Percentiles rank a stretch among this genome's conserved stretches.
Conservation (phyloP, 2,888 invertebrate genomes). For the Drosophila neotestacea region DNA sequence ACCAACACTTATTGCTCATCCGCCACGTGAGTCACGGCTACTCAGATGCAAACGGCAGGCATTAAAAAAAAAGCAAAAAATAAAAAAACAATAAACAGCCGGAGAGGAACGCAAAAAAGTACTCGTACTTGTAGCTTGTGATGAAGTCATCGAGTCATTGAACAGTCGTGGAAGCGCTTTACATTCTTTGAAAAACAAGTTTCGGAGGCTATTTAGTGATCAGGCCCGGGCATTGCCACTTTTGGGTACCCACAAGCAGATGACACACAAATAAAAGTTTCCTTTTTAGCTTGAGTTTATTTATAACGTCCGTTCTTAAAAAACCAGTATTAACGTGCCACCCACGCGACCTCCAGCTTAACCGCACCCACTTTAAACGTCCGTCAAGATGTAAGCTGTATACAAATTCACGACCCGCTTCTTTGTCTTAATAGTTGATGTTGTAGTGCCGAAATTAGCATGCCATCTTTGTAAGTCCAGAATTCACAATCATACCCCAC, state of each 20-base stretch:
- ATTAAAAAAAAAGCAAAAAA: neutral
- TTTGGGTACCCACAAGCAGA: slow-evolving; percentile 10
- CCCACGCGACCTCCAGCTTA: neutral
- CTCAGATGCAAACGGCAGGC: neutral
- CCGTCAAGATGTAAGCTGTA: neutral
- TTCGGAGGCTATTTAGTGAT: neutral
- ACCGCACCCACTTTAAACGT: slow-evolving; percentile 3
- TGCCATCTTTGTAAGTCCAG: slow-evolving; percentile 18
- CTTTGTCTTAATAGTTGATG: slow-evolving; percentile 7
- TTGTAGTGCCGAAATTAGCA: slow-evolving; percentile 16
- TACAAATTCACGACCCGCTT: neutral
- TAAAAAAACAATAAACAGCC: neutral
- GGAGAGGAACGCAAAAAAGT: neutral
- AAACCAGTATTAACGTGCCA: neutral
- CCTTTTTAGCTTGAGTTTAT: neutral
- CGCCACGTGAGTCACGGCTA: slow-evolving; percentile 39
- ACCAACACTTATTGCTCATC: slow-evolving; percentile 38
- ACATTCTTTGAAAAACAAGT: neutral
- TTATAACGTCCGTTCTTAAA: slow-evolving; percentile 13
- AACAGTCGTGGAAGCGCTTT: neutral
- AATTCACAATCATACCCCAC: neutral
- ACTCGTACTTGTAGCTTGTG: neutral
- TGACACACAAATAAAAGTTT: slow-evolving; percentile 20
- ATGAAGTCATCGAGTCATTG: slow-evolving; percentile 3
- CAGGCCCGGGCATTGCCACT: slow-evolving; percentile 1